phyloP scores from a whole-genome alignment of 2,113 vertebrate genomes.

The Thryonomys swinderianus region DNA sequence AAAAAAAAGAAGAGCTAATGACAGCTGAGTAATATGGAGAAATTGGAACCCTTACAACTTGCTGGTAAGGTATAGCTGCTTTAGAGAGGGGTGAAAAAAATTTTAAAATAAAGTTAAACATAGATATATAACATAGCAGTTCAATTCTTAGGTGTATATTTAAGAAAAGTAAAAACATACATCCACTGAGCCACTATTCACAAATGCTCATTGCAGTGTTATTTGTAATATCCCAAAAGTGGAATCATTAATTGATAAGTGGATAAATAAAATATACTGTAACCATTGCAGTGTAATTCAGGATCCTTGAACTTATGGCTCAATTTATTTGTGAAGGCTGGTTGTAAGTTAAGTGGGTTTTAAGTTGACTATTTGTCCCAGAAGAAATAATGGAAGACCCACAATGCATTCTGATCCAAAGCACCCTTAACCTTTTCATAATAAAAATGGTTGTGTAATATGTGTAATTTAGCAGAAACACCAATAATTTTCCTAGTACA shows the following conservation, averaged over 20 bases:
- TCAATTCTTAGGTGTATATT: not conserved
- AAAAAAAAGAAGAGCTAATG: not conserved
- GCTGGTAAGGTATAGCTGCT: not conserved
- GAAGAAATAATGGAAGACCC: too few species aligned
- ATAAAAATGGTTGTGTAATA: too few species aligned
- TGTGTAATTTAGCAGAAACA: too few species aligned
- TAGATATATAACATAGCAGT: not conserved
- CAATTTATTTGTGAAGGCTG: too few species aligned
- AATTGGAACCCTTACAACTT: not conserved
- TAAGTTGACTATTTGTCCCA: too few species aligned
- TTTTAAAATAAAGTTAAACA: not conserved
- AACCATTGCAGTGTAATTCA: not conserved
- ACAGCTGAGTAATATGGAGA: not conserved
- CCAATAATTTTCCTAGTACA: too few species aligned
- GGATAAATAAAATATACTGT: not conserved
- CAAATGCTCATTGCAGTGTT: not conserved
- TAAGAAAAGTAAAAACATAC: not conserved
- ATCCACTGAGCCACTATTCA: not conserved
- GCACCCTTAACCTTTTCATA: too few species aligned
- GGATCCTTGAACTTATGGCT: too few species aligned
- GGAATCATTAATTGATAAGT: not conserved
- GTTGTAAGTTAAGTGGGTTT: too few species aligned
- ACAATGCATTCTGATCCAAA: too few species aligned
- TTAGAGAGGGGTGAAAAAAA: not conserved
- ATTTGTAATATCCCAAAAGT: not conserved